These are phyloP conservation scores for Lithobius niger DNA, from an alignment of 1,140 invertebrate genomes.

Conservation along the genomic window DNA sequence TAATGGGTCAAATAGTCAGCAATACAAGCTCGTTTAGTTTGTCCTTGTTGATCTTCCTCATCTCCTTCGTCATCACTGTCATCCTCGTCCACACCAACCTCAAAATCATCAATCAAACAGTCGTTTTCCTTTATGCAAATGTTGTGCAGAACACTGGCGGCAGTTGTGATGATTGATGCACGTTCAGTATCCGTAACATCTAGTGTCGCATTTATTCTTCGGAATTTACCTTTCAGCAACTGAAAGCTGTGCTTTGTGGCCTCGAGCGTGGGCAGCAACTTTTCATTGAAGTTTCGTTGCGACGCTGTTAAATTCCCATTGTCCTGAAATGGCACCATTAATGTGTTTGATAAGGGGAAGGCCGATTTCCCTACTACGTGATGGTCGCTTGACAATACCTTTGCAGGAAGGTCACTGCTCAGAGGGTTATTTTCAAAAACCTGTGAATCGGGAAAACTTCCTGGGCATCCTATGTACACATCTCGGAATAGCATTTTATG, in stretches of 20 bases:
- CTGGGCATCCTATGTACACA: neutral
- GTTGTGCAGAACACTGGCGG: neutral
- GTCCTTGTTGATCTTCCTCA: neutral
- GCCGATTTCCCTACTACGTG: neutral
- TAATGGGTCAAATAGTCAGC: neutral
- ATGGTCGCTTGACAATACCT: neutral
- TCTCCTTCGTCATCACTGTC: neutral
- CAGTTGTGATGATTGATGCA: neutral
- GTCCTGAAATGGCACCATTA: neutral
- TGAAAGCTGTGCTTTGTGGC: neutral
- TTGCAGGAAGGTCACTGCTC: neutral
- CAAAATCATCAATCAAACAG: neutral
- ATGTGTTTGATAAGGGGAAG: neutral
- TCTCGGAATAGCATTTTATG: too few relatives aligned
- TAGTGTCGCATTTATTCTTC: neutral
- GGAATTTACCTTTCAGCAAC: neutral
- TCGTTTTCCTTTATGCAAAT: neutral
- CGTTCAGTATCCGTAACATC: neutral
- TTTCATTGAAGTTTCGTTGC: neutral
- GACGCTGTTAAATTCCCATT: neutral
- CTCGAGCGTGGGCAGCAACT: neutral
- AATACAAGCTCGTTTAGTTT: neutral
- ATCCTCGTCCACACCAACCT: neutral
- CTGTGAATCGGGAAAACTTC: neutral
- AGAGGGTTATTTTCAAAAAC: neutral